phyloP scores from a whole-genome alignment of 2,113 vertebrate genomes.

The Burhinus oedicnemus region DNA sequence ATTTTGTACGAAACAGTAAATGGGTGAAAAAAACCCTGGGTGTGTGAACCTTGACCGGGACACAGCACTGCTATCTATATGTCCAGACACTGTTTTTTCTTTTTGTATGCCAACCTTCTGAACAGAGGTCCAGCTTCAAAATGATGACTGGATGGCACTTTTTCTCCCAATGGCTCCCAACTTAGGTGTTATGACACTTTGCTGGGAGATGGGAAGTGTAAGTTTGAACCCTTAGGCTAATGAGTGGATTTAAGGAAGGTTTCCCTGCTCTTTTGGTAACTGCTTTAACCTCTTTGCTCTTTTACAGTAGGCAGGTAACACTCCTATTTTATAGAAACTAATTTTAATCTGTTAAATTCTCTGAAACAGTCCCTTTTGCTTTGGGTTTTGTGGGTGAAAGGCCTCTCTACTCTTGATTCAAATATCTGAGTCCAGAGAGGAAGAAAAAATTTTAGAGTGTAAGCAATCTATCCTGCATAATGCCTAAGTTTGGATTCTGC shows the following conservation, averaged over 20 bases:
- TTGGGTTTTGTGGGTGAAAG: neutral
- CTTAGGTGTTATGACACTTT: neutral
- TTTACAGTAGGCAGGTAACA: neutral
- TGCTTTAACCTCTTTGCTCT: neutral
- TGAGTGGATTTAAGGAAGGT: neutral
- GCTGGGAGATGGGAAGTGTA: neutral
- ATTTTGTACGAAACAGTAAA: neutral
- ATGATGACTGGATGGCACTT: neutral
- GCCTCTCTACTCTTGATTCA: neutral
- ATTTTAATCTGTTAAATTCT: neutral
- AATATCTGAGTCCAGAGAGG: neutral
- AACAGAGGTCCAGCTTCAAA: neutral
- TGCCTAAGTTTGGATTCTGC: neutral
- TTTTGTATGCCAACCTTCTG: neutral
- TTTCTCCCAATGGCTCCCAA: neutral
- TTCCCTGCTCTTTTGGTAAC: neutral
- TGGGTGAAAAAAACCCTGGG: neutral
- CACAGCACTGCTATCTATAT: neutral
- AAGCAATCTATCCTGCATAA: neutral
- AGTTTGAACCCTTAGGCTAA: neutral
- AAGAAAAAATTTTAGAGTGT: neutral
- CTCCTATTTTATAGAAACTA: neutral
- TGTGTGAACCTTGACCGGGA: neutral
- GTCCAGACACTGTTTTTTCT: neutral
- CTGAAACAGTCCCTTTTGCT: neutral